Base-by-base conservation (phyloP, 2,797 vertebrate genomes). In the Eleutherodactylus coqui region DNA sequence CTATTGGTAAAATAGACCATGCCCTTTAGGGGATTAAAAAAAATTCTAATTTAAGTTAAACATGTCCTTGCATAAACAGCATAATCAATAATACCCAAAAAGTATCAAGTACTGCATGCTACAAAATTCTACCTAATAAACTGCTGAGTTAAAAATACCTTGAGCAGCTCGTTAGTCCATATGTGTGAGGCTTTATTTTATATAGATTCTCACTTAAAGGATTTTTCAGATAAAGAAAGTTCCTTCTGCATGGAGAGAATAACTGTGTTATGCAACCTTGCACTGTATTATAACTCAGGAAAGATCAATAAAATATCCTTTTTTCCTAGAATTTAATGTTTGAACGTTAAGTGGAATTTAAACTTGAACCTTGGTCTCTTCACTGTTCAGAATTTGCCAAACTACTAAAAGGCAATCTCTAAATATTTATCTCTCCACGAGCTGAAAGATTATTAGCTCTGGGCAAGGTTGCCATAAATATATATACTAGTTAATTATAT, bases 251-350 rank as follows among this genome's bases (percentile, higher is more conserved):
- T 73, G 13, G 29, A 24, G 55, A 67, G 62, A 82, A 76, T 78
- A 83, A 70, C 49, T 83, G 34, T 72, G 76, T 87, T 79, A 79
- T 79, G 47, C 75, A 79, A 72, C 80, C 85, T 72, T 87, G 45
- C 80, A 70, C 67, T 79, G 45, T 79, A 79, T 84, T 87, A 84
- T 47, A 79, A 60, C 81, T 87, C 75, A 79, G 75, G 27, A 62
- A 79, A 87, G 81, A 87, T 87, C 86, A 84, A 87, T 87, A 87
- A 83, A 75, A 83, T 62, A 16, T 36, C 24, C 69, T 82, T 79
- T 86, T 84, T 76, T 62, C 79, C 72, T 21, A 87, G 64, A 87
- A 87, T 83, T 77, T 87, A 87, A 87, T 87, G 86, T 84, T 87
- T 87, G 81, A 82, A 87, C 79, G 45, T 79, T 87, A 79, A 87